Evolutionary conservation across 2,113 vertebrate species (phyloP), one percentile per base, ranked within the genome.

Genomic region (Melanotaenia duboulayi): DNA sequence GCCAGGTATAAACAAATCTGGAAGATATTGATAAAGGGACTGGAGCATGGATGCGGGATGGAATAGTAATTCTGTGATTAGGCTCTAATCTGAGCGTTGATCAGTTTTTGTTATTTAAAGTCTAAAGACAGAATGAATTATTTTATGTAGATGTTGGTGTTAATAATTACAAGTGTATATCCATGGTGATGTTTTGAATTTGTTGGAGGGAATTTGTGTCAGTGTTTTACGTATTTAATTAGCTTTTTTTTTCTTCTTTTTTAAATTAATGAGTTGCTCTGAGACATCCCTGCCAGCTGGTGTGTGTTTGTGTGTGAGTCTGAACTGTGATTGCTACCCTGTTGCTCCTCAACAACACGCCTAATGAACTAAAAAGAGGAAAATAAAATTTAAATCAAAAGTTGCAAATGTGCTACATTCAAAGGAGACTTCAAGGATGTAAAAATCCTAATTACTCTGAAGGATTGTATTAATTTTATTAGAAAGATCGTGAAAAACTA

Each of bases 61-160:
- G 81, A 88, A 84, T 71, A 57, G 65, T 71, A 80, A 85, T 71
- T 73, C 65, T 16, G 35, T 49, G 73, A 87, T 88, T 88, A 84
- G 63, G 62, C 65, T 68, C 51, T 71, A 44, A 84, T 87, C 60
- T 63, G 46, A 73, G 32, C 13, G 9, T 16, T 60, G 66, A 84
- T 69, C 24, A 32, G 32, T n/a, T 77, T 77, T 37, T 58, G 10
- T 57, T 76, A 39, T 60, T 42, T 22, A n/a, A 56, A 78, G 40
- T 17, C 40, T 17, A 32, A 25, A 66, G 42, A 62, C 14, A 16
- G 23, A 40, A 55, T 51, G n/a, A 11, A 25, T 25, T 24, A 14
- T 54, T 17, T 12, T 24, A n/a, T 55, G 24, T 48, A 23, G 25
- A 55, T n/a, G 44, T 76, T 11, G 5, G 17, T 37, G 51, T 56